These are phyloP conservation scores for Tringa solitaria DNA, from an alignment of 2,113 vertebrate species.

Conservation along the genomic window DNA sequence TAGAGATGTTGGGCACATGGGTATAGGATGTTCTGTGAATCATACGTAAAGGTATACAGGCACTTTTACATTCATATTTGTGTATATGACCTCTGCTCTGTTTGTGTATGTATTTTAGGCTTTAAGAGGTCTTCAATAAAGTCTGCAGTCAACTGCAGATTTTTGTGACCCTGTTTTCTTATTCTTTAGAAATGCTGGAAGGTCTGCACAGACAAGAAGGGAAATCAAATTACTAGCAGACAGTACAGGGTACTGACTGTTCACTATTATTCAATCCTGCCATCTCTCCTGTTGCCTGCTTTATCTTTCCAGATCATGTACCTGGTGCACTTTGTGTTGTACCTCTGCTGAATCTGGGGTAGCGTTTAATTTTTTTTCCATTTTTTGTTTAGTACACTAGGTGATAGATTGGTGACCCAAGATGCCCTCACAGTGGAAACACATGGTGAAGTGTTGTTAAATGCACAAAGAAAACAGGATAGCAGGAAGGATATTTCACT, in stretches of 20 bases:
- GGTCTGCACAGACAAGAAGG: not conserved
- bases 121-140: not conserved
- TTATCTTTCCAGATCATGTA: not conserved
- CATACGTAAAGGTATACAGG: rapidly evolving
- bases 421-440: not conserved
- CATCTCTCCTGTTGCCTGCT: not conserved
- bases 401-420: not conserved
- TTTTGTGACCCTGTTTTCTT: not conserved
- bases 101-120: not conserved
- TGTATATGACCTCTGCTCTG: not conserved
- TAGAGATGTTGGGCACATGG: not conserved
- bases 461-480: not conserved
- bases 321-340: not conserved
- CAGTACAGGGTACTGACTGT: not conserved
- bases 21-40: not conserved
- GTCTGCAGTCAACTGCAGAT: not conserved
- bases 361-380: not conserved
- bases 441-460: not conserved
- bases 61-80: not conserved
- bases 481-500: not conserved
- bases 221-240: not conserved
- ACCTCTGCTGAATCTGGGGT: not conserved
- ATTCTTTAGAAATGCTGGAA: not conserved
- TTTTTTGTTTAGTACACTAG: not conserved
- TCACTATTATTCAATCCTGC: not conserved